Percentiles rank a stretch among this genome's conserved stretches.
Evolutionary conservation across 2,888 invertebrate genomes (phyloP).

Genomic region (Adela reaumurella): DNA sequence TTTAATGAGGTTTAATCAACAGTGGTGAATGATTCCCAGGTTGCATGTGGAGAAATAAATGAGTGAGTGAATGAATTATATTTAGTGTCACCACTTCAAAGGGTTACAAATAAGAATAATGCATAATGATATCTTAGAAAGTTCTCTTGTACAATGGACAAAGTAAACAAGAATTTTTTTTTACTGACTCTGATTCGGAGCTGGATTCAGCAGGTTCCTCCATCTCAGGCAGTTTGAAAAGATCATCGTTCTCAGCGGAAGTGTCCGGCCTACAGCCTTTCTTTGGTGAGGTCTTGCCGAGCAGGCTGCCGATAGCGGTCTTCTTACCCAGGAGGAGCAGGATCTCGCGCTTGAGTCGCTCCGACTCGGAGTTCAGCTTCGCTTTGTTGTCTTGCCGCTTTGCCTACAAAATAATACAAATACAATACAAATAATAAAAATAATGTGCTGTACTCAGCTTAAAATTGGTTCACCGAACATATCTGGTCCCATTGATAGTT

Average conservation of each 20-base stretch:
- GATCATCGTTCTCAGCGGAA: slow-evolving; percentile 45
- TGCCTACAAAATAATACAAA: slow-evolving; percentile 49
- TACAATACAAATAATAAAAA: background rate
- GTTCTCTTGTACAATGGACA: no score
- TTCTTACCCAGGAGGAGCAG: slow-evolving; percentile 72
- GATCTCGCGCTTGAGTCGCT: slow-evolving; percentile 69
- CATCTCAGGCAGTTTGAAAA: slow-evolving; percentile 64
- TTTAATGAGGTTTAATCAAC: no score
- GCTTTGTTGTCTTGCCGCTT: slow-evolving; percentile 71
- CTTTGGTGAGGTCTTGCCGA: slow-evolving; percentile 53
- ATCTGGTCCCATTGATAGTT: no score
- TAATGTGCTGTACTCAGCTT: background rate
- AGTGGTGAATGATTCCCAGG: no score
- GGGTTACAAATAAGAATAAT: no score
- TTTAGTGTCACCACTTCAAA: no score
- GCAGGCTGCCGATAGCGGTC: slow-evolving; percentile 67
- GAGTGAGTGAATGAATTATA: no score
- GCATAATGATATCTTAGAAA: no score
- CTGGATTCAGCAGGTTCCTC: slow-evolving; percentile 26
- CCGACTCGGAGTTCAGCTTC: slow-evolving; percentile 67
- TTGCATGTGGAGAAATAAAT: no score
- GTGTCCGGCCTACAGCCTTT: slow-evolving; percentile 22
- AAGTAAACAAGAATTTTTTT: no score
- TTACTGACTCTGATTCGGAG: slow-evolving; percentile 48
- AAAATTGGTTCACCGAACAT: no score